Conservation (phyloP, 2,888 invertebrate species). For the Troides helena region DNA sequence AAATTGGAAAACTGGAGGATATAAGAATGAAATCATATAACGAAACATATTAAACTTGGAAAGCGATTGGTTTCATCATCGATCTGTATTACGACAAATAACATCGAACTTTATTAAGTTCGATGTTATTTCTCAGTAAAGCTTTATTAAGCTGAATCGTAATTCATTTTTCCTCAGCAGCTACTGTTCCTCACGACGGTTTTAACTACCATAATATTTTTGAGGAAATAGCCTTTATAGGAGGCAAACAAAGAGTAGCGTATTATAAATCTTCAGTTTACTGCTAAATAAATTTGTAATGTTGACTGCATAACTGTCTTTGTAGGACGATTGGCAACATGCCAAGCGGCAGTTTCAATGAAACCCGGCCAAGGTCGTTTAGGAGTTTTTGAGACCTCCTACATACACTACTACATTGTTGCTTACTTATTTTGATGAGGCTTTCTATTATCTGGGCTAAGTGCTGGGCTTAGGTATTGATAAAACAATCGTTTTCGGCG, state of each 20-base stretch:
- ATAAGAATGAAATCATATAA: too few species aligned
- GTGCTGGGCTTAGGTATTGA: too few species aligned
- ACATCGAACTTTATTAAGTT: background rate
- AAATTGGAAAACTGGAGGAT: too few species aligned
- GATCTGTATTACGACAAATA: background rate
- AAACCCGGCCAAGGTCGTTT: conserved; percentile 12
- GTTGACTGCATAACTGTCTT: conserved; percentile 36
- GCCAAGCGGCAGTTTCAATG: conserved; percentile 30
- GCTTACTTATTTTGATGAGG: background rate
- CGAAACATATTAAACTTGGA: background rate
- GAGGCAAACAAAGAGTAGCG: conserved; percentile 23
- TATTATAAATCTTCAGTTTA: conserved; percentile 36
- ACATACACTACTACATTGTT: background rate
- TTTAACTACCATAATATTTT: conserved; percentile 21
- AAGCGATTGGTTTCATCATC: background rate
- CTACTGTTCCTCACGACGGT: conserved; percentile 5
- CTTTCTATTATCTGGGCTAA: too few species aligned
- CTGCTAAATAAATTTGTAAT: conserved; percentile 36
- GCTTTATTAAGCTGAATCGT: background rate
- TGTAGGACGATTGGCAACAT: conserved; percentile 33
- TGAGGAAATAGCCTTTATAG: conserved; percentile 25
- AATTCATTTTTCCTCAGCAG: conserved; percentile 5
- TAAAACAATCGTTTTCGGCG: too few species aligned
- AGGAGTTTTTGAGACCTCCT: background rate
- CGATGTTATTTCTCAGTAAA: too few species aligned